Conservation (phyloP, 2,113 vertebrate species). For the Phalacrocorax carbo region DNA sequence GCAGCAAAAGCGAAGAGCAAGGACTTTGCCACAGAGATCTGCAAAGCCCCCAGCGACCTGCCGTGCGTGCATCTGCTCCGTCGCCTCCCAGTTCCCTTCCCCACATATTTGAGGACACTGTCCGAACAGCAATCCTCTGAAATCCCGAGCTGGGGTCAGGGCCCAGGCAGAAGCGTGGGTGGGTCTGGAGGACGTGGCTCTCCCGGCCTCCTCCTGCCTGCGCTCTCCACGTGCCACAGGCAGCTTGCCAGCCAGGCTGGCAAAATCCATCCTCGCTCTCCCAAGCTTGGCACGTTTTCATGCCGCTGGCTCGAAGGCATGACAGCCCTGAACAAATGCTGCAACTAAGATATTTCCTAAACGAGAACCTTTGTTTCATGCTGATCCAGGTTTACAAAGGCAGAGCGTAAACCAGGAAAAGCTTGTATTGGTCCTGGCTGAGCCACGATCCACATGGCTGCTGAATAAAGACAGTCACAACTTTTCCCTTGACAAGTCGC, state of each 20-base stretch:
- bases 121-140: rapidly evolving
- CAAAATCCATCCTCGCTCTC: background rate
- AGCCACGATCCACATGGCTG: background rate
- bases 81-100: rapidly evolving
- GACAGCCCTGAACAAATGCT: background rate
- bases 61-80: rapidly evolving
- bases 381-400: background rate
- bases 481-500: background rate
- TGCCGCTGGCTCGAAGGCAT: background rate
- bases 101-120: rapidly evolving
- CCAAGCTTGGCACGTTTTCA: background rate
- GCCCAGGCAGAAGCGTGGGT: background rate
- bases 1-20: background rate
- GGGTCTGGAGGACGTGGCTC: background rate
- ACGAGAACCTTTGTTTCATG: background rate
- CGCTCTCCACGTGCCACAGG: background rate
- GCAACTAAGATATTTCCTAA: background rate
- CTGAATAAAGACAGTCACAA: background rate
- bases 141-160: rapidly evolving
- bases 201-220: background rate
- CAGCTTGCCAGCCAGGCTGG: background rate
- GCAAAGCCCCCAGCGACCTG: background rate
- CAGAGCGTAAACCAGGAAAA: background rate
- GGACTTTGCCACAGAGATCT: background rate
- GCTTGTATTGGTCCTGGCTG: background rate